Base-by-base conservation (phyloP, 2,797 vertebrate species). In the Sebastes trivittatus region DNA sequence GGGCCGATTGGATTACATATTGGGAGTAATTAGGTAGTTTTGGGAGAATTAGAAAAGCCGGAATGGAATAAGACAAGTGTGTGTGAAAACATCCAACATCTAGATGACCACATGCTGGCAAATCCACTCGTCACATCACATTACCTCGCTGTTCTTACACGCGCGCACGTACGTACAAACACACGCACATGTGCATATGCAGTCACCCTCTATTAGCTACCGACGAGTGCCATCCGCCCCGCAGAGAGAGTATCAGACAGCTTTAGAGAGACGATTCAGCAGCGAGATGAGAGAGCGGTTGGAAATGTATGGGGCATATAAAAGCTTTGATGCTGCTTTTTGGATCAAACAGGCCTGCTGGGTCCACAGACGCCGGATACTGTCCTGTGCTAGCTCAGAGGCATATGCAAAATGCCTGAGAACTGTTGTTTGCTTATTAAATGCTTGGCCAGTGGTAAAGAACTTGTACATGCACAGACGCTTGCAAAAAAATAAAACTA, bases 181-280 rank as follows among this genome's bases (percentile, higher is more conserved):
- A 62, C 59, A 58, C 69, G 11, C 83, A 68, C 66, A 55, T 36
- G 52, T 38, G 72, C 81, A 76, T 69, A 80, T 77, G 70, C 66
- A 87, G 91, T 89, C 88, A 90, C 30, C 85, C 85, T 88, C 87
- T 88, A 90, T 92, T 93, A 93, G 82, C 46, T 87, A 86, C 81
- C 66, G 49, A 86, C 52, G 55, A 92, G 88, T 63, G 75, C 81
- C 71, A 83, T 82, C 85, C 83, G 32, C 83, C 86, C 88, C 30
- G 80, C 85, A 72, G 85, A 92, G 86, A 81, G 67, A 76, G 49
- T 27, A 84, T 84, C 78, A 68, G 61, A 80, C 86, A 68, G 86
- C 84, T 89, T 75, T 69, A 80, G 69, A 78, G 81, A 77, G 88
- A 77, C 58, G 66, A 84, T 83, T 87, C 75, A 66, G 54, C 72